Percentiles rank a stretch among this genome's conserved stretches.
These are phyloP conservation scores for Dendroctonus ponderosae DNA, from an alignment of 1,140 invertebrate genomes.

Conservation along the genomic window DNA sequence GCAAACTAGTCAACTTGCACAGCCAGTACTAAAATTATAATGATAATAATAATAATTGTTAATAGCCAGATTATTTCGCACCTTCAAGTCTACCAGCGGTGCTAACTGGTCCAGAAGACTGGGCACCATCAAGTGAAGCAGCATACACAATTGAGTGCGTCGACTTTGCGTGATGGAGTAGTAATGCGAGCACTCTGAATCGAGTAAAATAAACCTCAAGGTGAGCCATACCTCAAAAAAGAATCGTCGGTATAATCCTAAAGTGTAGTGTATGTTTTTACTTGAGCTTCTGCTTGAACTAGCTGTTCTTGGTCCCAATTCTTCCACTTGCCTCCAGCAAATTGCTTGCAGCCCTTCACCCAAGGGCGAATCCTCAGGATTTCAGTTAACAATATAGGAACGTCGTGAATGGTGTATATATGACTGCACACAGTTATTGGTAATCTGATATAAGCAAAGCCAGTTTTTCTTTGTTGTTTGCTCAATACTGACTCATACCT, in stretches of 20 bases:
- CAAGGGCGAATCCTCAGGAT: constrained; percentile 68
- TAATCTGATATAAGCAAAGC: constrained; percentile 44
- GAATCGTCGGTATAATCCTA: not conserved
- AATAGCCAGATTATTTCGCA: not conserved
- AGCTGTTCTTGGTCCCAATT: constrained; percentile 57
- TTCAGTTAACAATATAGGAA: constrained; percentile 70
- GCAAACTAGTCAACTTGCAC: constrained; percentile 53
- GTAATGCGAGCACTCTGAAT: constrained; percentile 59
- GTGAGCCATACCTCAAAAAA: constrained; percentile 68
- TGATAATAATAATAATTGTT: not conserved
- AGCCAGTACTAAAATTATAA: constrained; percentile 57
- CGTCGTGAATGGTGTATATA: constrained; percentile 66
- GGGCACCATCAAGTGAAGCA: constrained; percentile 48
- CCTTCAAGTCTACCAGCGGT: constrained; percentile 68
- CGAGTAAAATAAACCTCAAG: constrained; percentile 65
- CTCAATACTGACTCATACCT: constrained; percentile 19
- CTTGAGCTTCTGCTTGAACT: constrained; percentile 62
- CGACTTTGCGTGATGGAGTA: constrained; percentile 71
- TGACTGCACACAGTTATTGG: constrained; percentile 62
- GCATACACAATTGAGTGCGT: constrained; percentile 61
- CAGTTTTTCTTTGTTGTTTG: not conserved
- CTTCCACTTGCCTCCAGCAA: constrained; percentile 63
- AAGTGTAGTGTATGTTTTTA: constrained; percentile 13
- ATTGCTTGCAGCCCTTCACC: constrained; percentile 59
- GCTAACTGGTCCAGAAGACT: constrained; percentile 71